phyloP scores from a whole-genome alignment of 2,888 invertebrate genomes.

The Lobophora halterata region DNA sequence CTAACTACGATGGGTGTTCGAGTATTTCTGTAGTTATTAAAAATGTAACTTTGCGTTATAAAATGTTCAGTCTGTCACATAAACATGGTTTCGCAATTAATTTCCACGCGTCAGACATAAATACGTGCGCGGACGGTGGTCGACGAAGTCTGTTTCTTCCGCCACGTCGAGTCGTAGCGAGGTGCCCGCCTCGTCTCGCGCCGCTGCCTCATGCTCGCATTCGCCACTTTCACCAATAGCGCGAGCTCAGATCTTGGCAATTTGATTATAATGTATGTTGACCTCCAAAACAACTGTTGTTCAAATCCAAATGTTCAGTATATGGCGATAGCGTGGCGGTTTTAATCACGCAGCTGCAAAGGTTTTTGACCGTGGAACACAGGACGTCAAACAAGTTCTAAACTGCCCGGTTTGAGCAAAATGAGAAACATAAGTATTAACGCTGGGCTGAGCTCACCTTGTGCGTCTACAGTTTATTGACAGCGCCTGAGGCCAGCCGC shows the following conservation, averaged over 20 bases:
- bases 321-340: constrained; percentile 18
- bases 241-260: constrained; percentile 54
- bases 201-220: constrained; percentile 69
- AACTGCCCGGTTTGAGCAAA: constrained; percentile 49
- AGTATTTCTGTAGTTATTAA: constrained; percentile 7
- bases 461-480: constrained; percentile 75
- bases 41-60: constrained; percentile 16
- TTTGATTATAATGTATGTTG: constrained; percentile 51
- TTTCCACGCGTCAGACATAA: constrained; percentile 42
- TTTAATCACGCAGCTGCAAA: constrained; percentile 27
- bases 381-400: constrained; percentile 36
- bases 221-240: constrained; percentile 75
- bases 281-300: constrained; percentile 57
- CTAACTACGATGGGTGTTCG: constrained; percentile 10
- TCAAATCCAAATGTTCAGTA: constrained; percentile 20
- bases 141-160: constrained; percentile 63
- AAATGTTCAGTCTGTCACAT: constrained; percentile 38
- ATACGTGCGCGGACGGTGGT: constrained; percentile 52
- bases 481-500: constrained; percentile 63
- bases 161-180: constrained; percentile 68
- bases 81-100: constrained; percentile 45
- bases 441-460: constrained; percentile 63
- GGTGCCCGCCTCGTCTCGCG: constrained; percentile 73
- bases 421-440: constrained; percentile 45
- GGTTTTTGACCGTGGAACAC: constrained; percentile 42